Evolutionary conservation across 2,113 vertebrate genomes (phyloP).

Genomic region (Semnopithecus entellus): DNA sequence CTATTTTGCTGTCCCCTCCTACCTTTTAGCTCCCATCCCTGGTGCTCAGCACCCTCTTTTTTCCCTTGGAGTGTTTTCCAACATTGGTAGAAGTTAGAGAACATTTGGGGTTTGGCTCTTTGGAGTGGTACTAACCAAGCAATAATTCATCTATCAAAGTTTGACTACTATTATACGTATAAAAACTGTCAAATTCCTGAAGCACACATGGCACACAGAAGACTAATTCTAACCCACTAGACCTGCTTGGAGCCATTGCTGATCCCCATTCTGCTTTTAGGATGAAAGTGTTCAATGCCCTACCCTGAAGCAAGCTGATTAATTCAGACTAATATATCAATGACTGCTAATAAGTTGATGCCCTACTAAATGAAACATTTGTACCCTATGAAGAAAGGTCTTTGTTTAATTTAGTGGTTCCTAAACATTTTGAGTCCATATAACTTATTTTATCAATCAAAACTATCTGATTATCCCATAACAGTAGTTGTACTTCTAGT

Average conservation of each 20-base stretch:
- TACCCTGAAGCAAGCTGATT: background rate
- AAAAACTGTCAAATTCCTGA: background rate
- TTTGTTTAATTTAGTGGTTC: background rate
- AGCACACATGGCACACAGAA: background rate
- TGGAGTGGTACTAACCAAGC: background rate
- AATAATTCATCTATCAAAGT: background rate
- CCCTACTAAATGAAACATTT: background rate
- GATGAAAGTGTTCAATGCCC: background rate
- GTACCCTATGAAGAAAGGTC: background rate
- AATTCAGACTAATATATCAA: background rate
- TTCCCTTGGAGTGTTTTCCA: background rate
- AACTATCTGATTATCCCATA: background rate
- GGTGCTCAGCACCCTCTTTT: background rate
- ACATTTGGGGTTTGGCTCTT: background rate
- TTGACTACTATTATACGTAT: background rate
- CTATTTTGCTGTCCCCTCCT: background rate
- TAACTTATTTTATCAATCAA: conserved; percentile 2
- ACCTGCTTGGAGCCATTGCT: background rate
- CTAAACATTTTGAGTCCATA: background rate
- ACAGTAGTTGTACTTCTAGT: background rate
- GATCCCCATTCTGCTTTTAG: background rate
- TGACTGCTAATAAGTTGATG: background rate
- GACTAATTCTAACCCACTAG: background rate
- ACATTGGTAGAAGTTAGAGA: background rate
- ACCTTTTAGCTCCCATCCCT: background rate